Conservation (phyloP, 2,888 invertebrate species). For the Nemurella pictetii region DNA sequence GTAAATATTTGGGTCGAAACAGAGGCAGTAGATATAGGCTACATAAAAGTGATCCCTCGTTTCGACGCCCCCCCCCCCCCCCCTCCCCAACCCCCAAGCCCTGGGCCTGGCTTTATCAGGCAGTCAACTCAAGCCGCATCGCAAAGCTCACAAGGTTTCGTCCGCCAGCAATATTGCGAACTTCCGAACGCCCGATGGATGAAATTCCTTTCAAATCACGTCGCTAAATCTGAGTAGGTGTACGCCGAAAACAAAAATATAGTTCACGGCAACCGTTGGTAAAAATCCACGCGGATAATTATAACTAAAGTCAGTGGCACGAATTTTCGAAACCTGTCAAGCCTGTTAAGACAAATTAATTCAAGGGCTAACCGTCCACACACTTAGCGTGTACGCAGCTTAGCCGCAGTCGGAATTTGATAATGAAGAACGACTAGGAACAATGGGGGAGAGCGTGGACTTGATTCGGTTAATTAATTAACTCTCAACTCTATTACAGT, state of each 20-base stretch:
- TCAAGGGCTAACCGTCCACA: constrained; percentile 5
- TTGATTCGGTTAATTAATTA: constrained; percentile 36
- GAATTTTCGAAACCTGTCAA: not conserved
- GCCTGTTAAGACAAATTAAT: not conserved
- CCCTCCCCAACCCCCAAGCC: not conserved
- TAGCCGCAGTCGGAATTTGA: constrained; percentile 34
- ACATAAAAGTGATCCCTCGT: constrained; percentile 7
- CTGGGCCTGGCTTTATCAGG: not conserved
- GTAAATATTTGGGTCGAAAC: constrained; percentile 32
- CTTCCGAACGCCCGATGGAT: not conserved
- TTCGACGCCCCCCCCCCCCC: not conserved
- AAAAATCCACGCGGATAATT: no score
- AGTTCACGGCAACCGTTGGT: not conserved
- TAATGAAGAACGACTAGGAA: constrained; percentile 32
- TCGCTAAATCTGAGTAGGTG: not conserved
- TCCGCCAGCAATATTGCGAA: not conserved
- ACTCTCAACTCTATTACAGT: constrained; percentile 34
- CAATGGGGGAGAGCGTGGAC: constrained; percentile 24
- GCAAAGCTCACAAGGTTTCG: not conserved
- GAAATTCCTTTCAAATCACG: not conserved
- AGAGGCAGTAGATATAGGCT: not conserved
- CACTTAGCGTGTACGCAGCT: not conserved
- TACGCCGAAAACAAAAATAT: not conserved
- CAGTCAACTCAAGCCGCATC: not conserved
- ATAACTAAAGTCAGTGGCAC: no score